These are phyloP conservation scores for Lochmaea capreae DNA, from an alignment of 2,888 invertebrate genomes.

Conservation along the genomic window DNA sequence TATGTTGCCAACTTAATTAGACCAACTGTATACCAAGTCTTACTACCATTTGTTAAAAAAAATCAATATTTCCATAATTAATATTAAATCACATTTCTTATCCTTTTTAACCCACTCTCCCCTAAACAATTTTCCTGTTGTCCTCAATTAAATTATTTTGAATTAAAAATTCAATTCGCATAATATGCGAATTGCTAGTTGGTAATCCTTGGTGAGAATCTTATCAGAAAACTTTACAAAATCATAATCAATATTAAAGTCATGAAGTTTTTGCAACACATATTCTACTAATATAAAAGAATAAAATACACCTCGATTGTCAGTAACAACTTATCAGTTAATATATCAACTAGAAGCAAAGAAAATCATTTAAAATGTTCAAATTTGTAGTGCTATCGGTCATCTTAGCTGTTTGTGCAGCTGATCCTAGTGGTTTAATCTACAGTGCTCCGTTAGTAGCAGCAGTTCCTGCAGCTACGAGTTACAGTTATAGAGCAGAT, in stretches of 20 bases:
- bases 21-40: too few relatives aligned
- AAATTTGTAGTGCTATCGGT: not conserved
- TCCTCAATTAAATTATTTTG: conserved; percentile 2
- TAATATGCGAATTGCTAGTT: not conserved
- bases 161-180: not conserved
- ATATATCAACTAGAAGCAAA: not conserved
- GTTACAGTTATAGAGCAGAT: conserved; percentile 4
- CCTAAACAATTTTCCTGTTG: not conserved
- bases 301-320: not conserved
- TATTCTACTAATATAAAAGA: not conserved
- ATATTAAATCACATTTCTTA: not conserved
- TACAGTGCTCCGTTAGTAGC: not conserved
- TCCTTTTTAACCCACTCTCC: not conserved
- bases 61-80: too few relatives aligned
- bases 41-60: too few relatives aligned
- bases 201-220: not conserved
- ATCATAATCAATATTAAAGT: conserved; percentile 6
- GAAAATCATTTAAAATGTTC: not conserved
- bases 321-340: not conserved
- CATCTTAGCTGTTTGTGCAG: not conserved
- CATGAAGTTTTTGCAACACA: not conserved
- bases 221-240: not conserved
- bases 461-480: not conserved
- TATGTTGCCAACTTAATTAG: too few relatives aligned
- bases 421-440: conserved; percentile 4